phyloP scores from a whole-genome alignment of 2,113 vertebrate species.

The Vidua chalybeata region DNA sequence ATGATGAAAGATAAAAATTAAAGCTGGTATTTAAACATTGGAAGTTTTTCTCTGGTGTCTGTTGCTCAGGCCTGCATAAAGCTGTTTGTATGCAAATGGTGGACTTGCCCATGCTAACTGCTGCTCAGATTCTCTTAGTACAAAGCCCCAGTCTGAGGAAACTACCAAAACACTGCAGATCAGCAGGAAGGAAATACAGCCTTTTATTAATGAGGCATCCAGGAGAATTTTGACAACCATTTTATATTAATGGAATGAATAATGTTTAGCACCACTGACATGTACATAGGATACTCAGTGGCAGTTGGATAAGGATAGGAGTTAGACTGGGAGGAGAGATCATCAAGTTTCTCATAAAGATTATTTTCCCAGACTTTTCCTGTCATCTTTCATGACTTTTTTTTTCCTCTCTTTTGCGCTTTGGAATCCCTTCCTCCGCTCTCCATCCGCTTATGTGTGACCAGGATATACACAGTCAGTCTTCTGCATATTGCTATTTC shows the following conservation, averaged over 20 bases:
- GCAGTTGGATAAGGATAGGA: neutral
- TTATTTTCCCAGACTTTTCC: neutral
- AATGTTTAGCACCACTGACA: neutral
- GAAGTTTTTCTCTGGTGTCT: neutral
- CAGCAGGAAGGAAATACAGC: neutral
- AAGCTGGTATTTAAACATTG: neutral
- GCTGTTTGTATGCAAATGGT: neutral
- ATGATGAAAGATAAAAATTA: neutral
- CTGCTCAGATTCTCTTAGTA: neutral
- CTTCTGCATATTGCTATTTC: neutral
- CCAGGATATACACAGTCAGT: neutral
- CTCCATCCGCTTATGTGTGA: rapidly evolving
- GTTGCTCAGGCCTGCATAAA: neutral
- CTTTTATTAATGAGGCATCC: neutral
- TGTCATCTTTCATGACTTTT: neutral
- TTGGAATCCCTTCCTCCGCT: neutral
- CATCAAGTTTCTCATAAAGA: neutral
- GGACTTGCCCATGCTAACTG: neutral
- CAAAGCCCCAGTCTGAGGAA: neutral
- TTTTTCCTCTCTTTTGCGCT: neutral
- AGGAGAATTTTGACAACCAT: neutral
- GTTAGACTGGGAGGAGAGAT: neutral
- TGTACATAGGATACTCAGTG: neutral
- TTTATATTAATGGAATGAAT: neutral
- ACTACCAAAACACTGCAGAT: neutral